Base-by-base conservation (phyloP, 1,140 invertebrate genomes). In the Daktulosphaira vitifoliae region DNA sequence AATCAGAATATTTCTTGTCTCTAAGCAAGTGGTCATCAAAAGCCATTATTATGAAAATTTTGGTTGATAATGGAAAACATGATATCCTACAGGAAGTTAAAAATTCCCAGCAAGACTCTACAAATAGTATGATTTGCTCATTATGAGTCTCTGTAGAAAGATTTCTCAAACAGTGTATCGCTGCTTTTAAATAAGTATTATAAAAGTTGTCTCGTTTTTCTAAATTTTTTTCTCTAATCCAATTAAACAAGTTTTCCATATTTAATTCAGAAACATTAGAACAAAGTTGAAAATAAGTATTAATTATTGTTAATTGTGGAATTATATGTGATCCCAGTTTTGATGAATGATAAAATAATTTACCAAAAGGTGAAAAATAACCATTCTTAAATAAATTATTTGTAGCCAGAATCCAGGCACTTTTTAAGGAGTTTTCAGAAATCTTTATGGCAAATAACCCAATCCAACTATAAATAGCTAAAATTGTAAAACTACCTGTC, bases 31-130 rank as follows among this genome's bases (percentile, higher is more conserved):
- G 20, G 6, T 33, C 3, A 20, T 62, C 23, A 62, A 62, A 62
- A 20, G 25, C 42, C 56, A 62, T 29, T 62, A 46, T 18, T 46
- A 62, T 62, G 44, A 62, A 62, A 62, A 8, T 22, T 46, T 46
- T 62, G 16, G 3, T 48, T 3, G 39, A 1, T 29, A 29, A 29
- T n/a, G 42, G 42, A 48, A 48, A 62, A 48, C 56, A 62, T n/a
- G 56, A 62, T 20, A 62, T 25, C 16, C 56, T 46, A n/a, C 56
- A 48, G 38, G 9, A 13, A 20, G 38, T 16, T 48, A 62, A 11
- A 48, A 62, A 62, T 5, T 62, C 56, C 56, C 56, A 62, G 18
- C 56, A 62, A 25, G 29, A 20, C 15, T 48, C 2, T 15, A 62
- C 20, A 2, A 62, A 62, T 33, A 26, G 25, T 1, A 62, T 46